phyloP scores from a whole-genome alignment of 2,797 vertebrate species.

The Pangasius djambal region DNA sequence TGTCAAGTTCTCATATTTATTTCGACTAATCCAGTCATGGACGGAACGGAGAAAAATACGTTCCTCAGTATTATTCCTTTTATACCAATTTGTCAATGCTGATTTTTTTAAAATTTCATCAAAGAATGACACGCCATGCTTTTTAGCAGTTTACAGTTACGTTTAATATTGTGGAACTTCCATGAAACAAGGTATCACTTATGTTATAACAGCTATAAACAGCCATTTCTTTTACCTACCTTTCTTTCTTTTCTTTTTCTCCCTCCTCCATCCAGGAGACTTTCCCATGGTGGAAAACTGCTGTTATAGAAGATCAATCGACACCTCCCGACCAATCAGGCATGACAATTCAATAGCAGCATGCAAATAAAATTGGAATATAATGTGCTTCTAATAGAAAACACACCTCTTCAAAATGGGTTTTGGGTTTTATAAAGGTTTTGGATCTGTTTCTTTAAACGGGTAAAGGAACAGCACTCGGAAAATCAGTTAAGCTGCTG shows the following conservation, averaged over 20 bases:
- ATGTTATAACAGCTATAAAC: neutral
- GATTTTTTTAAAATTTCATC: neutral
- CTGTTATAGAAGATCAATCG: too few relatives aligned
- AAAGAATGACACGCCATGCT: neutral
- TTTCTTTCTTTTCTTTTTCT: neutral
- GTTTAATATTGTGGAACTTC: neutral
- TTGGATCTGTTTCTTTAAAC: slow-evolving; percentile 4
- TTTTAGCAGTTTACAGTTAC: neutral
- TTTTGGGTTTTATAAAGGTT: neutral
- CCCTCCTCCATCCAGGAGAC: neutral
- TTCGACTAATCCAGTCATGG: neutral
- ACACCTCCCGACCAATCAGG: neutral
- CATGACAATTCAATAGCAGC: neutral
- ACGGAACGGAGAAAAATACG: neutral
- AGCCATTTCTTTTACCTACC: neutral
- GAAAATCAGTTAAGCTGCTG: slow-evolving; percentile 5
- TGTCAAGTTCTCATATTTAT: neutral
- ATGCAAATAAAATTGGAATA: neutral
- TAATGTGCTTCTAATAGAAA: slow-evolving; percentile 6
- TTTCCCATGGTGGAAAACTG: neutral
- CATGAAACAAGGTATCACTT: neutral
- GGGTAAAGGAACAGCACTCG: neutral
- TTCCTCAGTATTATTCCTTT: neutral
- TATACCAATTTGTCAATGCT: neutral
- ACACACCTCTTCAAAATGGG: neutral